Evolutionary conservation across 2,113 vertebrate genomes (phyloP), one percentile per base, ranked within the genome.

Genomic region (Cinclus cinclus): DNA sequence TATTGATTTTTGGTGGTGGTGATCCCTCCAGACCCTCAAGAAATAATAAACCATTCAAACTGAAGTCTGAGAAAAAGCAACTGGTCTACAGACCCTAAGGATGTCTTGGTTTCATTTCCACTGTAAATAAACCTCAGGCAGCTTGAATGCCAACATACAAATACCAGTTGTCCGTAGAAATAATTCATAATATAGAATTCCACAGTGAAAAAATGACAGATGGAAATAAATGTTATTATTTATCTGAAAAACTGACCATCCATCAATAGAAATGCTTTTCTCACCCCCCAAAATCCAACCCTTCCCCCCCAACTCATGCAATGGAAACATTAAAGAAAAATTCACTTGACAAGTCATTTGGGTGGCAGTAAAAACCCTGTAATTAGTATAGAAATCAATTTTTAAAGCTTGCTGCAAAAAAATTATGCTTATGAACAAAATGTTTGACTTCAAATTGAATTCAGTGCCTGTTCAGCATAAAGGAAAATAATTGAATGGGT

Each of bases 111-210:
- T 96, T 97, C 95, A 96, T 96, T 97, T 97, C 95, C 97, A 97
- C 95, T 97, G 95, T 93, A 97, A 97, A 97, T 95, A 97, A 96
- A 96, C 96, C 95, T 70, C 96, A 93, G 97, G 96, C 96, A 95
- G 81, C 86, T 92, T 60, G 96, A 95, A 96, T 97, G 95, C 89
- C 41, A 23, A 82, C 93, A 94, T 93, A 95, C 90, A 97, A 96
- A 97, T 95, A 95, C 79, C 93, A 97, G 89, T 94, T 96, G 89
- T 76, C 82, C 22, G 14, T 85, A 95, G 93, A 88, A 97, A 95
- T 83, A 93, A 93, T 93, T 96, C 63, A 95, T 85, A 93, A 92
- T 67, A 78, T 23, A 78, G 87, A 93, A 95, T 84, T 95, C 77
- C 11, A 6, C 76, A 74, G 90, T 93, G 96, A 93, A 94, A 68